phyloP scores from a whole-genome alignment of 1,140 invertebrate species.

The Polypedilum pembai region DNA sequence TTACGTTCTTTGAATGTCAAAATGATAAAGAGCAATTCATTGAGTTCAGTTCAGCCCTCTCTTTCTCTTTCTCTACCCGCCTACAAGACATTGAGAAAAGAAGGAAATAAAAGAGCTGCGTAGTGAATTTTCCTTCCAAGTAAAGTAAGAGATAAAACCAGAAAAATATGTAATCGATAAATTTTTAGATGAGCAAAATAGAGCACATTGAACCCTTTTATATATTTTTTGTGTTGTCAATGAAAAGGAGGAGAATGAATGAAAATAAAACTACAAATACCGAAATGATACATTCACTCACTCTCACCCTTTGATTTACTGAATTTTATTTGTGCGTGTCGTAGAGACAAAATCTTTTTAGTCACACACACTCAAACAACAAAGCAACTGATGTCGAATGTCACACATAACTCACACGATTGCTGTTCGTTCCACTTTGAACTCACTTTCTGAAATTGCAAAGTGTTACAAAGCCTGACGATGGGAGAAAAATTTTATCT shows the following conservation, averaged over 20 bases:
- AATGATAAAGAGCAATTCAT: conserved; percentile 13
- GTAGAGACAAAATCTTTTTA: no score
- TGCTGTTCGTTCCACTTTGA: not conserved
- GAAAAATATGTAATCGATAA: conserved; percentile 14
- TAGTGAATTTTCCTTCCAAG: not conserved
- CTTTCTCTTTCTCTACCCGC: not conserved
- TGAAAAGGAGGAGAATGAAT: no score
- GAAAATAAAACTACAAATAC: no score
- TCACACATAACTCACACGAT: conserved; percentile 1
- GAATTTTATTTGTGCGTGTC: no score
- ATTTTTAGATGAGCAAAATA: conserved; percentile 1
- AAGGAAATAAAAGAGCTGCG: conserved; percentile 1
- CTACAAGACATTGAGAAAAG: not conserved
- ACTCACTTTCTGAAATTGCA: conserved; percentile 20
- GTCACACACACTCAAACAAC: not conserved
- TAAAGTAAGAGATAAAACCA: not conserved
- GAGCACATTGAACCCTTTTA: conserved; percentile 23
- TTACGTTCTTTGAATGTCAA: conserved; percentile 13
- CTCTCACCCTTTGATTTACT: not conserved
- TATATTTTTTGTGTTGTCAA: not conserved
- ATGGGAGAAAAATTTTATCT: not conserved
- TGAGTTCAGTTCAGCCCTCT: not conserved
- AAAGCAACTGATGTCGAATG: conserved; percentile 21
- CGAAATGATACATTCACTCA: not conserved
- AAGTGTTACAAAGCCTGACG: not conserved